These are phyloP conservation scores for Paedocypris sp. DNA, from an alignment of 2,113 vertebrate species.

Conservation along the genomic window DNA sequence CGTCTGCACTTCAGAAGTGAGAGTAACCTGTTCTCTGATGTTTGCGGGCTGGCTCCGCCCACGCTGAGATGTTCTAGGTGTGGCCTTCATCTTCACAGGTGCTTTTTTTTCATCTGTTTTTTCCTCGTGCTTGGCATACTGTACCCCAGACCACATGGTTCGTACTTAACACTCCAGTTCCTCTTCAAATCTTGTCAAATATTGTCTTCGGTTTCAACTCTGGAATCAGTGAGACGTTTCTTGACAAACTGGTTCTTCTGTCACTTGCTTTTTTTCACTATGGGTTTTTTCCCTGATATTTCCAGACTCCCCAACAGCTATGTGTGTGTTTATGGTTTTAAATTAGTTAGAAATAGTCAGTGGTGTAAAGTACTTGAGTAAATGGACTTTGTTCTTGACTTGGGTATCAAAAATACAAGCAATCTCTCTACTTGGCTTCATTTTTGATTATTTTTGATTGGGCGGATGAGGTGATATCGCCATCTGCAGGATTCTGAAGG, in stretches of 20 bases:
- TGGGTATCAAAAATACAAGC: too few species aligned
- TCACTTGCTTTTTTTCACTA: neutral
- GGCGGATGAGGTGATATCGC: too few species aligned
- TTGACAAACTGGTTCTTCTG: constrained; percentile 39
- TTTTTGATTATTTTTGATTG: too few species aligned
- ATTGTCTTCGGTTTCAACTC: neutral
- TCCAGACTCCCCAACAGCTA: too few species aligned
- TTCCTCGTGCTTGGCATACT: neutral
- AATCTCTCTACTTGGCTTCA: too few species aligned
- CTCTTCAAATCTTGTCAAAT: neutral
- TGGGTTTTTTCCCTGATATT: neutral
- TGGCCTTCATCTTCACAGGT: constrained; percentile 4
- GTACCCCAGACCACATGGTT: neutral
- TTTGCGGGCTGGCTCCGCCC: constrained; percentile 46
- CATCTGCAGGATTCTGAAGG: too few species aligned
- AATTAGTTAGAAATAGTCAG: too few species aligned
- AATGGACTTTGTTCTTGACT: too few species aligned
- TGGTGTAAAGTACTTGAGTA: too few species aligned
- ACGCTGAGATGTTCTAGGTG: constrained; percentile 18
- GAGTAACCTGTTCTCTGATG: constrained; percentile 19
- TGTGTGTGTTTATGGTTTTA: neutral
- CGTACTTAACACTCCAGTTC: neutral
- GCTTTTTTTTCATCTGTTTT: neutral
- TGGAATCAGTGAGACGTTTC: neutral
- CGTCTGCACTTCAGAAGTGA: constrained; percentile 13